A percentile compares a stretch with the other conserved stretches of the same genome.
These are phyloP conservation scores for Atractosteus spatula DNA, from an alignment of 2,113 vertebrate species.

Conservation along the genomic window DNA sequence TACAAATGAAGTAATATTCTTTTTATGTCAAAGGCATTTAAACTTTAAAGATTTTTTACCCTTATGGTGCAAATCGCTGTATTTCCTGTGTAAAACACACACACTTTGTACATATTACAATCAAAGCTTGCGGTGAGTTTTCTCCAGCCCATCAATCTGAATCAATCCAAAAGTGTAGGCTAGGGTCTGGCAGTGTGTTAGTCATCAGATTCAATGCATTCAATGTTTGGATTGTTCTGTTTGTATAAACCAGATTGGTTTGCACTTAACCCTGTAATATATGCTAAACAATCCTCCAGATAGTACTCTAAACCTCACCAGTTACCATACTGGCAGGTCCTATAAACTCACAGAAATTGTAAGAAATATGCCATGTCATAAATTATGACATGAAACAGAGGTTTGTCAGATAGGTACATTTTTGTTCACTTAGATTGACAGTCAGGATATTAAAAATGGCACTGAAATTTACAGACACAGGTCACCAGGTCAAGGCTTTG, in stretches of 20 bases:
- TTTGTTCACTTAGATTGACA: conserved; percentile 31
- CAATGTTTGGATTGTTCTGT: conserved; percentile 72
- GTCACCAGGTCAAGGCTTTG: conserved; percentile 41
- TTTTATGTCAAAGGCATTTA: too few relatives aligned
- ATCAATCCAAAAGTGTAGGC: conserved; percentile 45
- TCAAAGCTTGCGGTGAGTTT: conserved; percentile 66
- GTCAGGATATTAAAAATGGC: conserved; percentile 51
- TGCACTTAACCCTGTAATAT: conserved; percentile 77
- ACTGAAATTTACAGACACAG: conserved; percentile 37
- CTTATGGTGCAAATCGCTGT: too few relatives aligned
- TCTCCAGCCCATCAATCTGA: conserved; percentile 72
- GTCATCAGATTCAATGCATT: conserved; percentile 64
- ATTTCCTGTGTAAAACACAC: too few relatives aligned
- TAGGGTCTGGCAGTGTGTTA: conserved; percentile 49
- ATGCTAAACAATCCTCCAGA: conserved; percentile 71
- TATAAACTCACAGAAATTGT: conserved; percentile 47
- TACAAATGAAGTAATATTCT: too few relatives aligned
- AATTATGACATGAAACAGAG: conserved; percentile 56
- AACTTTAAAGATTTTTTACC: too few relatives aligned
- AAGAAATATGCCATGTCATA: conserved; percentile 61
- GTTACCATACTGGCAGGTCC: conserved; percentile 62
- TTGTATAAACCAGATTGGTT: conserved; percentile 76
- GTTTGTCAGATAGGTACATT: conserved; percentile 32
- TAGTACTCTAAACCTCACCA: conserved; percentile 57
- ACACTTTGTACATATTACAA: conserved; percentile 55